Percentiles rank a stretch among this genome's conserved stretches.
phyloP scores from a whole-genome alignment of 2,113 vertebrate species.

The Alces alces region DNA sequence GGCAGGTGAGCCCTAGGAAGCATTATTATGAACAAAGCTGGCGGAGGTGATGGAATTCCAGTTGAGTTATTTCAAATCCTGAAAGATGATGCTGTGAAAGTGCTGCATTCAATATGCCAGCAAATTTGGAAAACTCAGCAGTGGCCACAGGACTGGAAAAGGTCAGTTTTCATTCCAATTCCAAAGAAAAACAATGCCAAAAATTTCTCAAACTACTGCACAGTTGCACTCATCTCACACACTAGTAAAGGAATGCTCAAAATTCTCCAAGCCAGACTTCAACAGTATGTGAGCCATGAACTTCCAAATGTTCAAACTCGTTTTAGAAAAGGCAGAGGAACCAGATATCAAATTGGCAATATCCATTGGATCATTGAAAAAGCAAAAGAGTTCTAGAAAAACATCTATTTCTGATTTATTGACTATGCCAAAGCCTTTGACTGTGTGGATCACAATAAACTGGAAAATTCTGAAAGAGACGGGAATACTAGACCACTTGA shows the following conservation, averaged over 20 bases:
- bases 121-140: too few relatives aligned
- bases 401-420: neutral
- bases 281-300: accelerated
- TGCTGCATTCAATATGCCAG: neutral
- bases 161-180: neutral
- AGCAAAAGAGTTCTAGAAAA: neutral
- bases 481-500: neutral
- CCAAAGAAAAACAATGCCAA: neutral
- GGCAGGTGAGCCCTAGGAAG: neutral
- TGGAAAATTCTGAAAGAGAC: neutral
- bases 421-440: neutral
- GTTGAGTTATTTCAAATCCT: neutral
- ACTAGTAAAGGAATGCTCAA: neutral
- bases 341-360: neutral
- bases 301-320: neutral
- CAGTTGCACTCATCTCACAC: neutral
- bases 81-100: neutral
- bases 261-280: neutral
- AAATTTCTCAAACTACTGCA: neutral
- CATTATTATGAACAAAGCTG: neutral
- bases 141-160: neutral
- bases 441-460: neutral
- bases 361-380: neutral
- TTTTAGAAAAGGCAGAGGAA: neutral
- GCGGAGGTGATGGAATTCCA: neutral